These are phyloP conservation scores for Ictidomys tridecemlineatus DNA, from an alignment of 2,113 vertebrate species.

Conservation along the genomic window DNA sequence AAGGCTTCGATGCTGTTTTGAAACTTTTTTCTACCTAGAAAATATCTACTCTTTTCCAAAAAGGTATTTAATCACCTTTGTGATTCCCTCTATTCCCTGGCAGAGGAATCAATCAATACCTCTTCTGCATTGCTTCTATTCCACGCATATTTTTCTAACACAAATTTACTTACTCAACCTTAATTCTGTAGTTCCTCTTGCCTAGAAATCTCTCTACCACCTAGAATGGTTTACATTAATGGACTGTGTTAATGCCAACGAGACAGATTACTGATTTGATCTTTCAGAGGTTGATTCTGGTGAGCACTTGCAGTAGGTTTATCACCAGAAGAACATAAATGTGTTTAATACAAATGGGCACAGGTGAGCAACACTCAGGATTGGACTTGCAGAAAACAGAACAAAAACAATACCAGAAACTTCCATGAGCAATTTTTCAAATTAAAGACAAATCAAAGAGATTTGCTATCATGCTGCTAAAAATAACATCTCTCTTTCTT, in stretches of 20 bases:
- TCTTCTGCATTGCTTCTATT: too few relatives aligned
- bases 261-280: background rate
- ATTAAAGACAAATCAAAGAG: background rate
- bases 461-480: background rate
- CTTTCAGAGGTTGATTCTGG: background rate
- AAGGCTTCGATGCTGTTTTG: background rate
- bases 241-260: background rate
- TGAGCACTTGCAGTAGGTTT: background rate
- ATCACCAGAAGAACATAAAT: slow-evolving; percentile 1
- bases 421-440: background rate
- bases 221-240: background rate
- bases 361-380: background rate
- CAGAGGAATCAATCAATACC: background rate
- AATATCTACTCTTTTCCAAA: background rate
- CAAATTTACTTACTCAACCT: background rate
- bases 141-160: background rate
- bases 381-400: background rate
- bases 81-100: background rate
- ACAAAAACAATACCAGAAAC: background rate
- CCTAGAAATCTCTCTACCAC: background rate
- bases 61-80: background rate
- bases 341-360: background rate
- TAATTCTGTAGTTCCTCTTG: background rate
- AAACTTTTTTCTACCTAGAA: background rate
- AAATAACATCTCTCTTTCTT: background rate